Evolutionary conservation across 2,888 invertebrate genomes (phyloP).

Genomic region (Ornithoptera alexandrae): DNA sequence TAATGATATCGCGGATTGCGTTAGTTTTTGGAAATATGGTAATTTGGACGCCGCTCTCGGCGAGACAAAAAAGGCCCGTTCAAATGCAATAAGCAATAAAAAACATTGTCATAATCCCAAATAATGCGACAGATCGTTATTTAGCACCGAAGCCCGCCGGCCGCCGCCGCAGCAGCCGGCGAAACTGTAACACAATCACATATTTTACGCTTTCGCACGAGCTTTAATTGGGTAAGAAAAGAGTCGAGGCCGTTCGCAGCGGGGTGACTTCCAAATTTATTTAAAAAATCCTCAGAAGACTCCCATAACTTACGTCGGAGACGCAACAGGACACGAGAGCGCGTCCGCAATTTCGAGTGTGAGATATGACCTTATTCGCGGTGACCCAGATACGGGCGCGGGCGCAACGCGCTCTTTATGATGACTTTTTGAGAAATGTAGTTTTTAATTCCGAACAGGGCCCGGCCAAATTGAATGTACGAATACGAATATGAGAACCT

Average conservation of each 20-base stretch:
- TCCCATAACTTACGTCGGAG: constrained; percentile 72
- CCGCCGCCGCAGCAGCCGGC: constrained; percentile 47
- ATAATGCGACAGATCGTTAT: constrained; percentile 70
- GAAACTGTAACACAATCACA: constrained; percentile 75
- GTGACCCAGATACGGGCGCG: constrained; percentile 74
- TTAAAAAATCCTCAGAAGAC: constrained; percentile 63
- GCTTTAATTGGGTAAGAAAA: constrained; percentile 75
- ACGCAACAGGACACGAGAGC: constrained; percentile 61
- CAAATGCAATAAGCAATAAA: constrained; percentile 59
- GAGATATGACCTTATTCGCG: constrained; percentile 72
- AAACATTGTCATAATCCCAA: constrained; percentile 72
- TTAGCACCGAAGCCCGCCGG: constrained; percentile 59
- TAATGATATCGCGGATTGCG: constrained; percentile 34
- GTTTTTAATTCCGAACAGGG: constrained; percentile 71
- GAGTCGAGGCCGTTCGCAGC: constrained; percentile 64
- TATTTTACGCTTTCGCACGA: constrained; percentile 75
- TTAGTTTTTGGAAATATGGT: constrained; percentile 34
- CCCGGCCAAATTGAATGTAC: constrained; percentile 59
- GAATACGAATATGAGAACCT: constrained; percentile 59
- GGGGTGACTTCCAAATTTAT: constrained; percentile 75
- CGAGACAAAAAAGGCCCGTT: constrained; percentile 43
- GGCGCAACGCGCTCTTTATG: constrained; percentile 67
- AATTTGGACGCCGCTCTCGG: constrained; percentile 35
- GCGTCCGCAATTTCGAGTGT: constrained; percentile 73
- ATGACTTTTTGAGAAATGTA: constrained; percentile 79